phyloP scores from a whole-genome alignment of 2,888 invertebrate genomes.

The Napeogenes inachia region DNA sequence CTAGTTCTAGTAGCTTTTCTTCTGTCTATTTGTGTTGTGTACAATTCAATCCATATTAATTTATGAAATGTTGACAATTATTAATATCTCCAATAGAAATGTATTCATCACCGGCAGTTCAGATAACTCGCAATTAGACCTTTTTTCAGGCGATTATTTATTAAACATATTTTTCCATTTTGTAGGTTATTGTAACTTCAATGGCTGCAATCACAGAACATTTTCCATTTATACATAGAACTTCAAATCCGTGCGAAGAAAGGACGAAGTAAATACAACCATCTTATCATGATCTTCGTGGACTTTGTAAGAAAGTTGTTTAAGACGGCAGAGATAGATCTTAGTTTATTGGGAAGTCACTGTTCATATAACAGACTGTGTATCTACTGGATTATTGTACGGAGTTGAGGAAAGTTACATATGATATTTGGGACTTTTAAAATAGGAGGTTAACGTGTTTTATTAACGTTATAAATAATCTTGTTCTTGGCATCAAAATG shows the following conservation, averaged over 20 bases:
- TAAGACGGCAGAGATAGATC: slow-evolving; percentile 12
- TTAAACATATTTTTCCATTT: no score
- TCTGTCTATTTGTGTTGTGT: no score
- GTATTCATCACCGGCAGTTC: no score
- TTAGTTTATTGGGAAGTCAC: slow-evolving; percentile 13
- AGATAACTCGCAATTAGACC: no score
- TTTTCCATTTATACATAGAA: slow-evolving; percentile 1
- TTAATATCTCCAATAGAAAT: no score
- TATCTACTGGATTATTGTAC: slow-evolving; percentile 1
- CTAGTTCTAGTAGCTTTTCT: no score
- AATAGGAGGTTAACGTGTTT: no score
- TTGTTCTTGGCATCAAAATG: no score
- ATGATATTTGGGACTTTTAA: neutral
- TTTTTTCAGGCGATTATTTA: no score
- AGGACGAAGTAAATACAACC: slow-evolving; percentile 2
- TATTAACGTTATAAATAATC: neutral
- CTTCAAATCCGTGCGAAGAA: neutral
- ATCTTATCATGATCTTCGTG: slow-evolving; percentile 16
- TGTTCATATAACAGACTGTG: slow-evolving; percentile 7
- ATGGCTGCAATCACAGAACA: neutral
- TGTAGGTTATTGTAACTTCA: neutral
- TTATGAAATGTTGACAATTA: no score
- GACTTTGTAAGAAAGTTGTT: slow-evolving; percentile 11
- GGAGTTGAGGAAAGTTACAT: neutral
- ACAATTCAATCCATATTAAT: no score